Evolutionary conservation across 2,113 vertebrate species (phyloP).

Genomic region (Dicentrarchus labrax): DNA sequence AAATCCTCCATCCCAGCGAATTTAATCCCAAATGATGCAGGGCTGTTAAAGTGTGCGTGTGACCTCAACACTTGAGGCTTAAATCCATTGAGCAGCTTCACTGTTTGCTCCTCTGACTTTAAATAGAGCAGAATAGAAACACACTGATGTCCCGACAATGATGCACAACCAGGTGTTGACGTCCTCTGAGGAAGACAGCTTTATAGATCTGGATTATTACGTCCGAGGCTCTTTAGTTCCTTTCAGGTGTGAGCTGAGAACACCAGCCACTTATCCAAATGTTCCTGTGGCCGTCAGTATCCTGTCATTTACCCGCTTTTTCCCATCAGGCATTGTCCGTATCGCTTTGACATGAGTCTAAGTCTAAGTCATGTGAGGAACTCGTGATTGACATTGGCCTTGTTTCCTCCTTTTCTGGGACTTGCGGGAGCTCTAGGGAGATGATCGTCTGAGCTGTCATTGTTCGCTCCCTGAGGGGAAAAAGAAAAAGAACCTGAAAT

Average conservation of each 20-base stretch:
- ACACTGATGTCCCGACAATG: neutral
- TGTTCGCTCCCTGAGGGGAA: constrained; percentile 74
- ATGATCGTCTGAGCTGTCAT: constrained; percentile 79
- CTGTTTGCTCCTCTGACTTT: too few species aligned
- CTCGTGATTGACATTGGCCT: constrained; percentile 19
- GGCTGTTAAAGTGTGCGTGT: neutral
- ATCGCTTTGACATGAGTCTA: neutral
- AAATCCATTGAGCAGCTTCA: neutral
- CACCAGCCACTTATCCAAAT: neutral
- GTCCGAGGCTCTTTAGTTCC: neutral
- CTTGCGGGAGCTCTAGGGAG: constrained; percentile 58
- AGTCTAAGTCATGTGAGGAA: constrained; percentile 41
- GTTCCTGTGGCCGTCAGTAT: neutral
- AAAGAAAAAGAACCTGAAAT: neutral
- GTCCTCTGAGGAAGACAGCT: neutral
- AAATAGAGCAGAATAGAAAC: neutral
- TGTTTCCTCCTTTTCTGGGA: constrained; percentile 29
- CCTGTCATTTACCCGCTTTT: neutral
- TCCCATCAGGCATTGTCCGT: constrained; percentile 19
- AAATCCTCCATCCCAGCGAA: neutral
- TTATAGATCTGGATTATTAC: neutral
- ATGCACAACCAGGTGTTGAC: neutral
- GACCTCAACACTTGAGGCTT: neutral
- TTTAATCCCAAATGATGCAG: neutral
- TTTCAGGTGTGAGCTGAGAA: neutral